Base-by-base conservation (phyloP, 2,797 vertebrate genomes). In the Oryzias sinensis region DNA sequence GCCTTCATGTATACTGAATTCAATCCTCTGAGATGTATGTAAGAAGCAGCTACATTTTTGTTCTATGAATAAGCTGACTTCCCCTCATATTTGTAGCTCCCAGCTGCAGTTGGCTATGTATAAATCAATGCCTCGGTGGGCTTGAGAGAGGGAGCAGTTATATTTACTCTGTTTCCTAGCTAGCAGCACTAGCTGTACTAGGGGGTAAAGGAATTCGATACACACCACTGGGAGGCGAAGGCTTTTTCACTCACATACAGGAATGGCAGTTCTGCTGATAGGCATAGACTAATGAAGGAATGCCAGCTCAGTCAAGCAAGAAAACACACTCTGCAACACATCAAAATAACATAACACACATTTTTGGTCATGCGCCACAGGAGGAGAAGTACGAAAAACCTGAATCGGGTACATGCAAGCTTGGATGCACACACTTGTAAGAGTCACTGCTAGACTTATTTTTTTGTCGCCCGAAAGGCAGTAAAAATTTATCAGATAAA, bases 51-150 rank as follows among this genome's bases (percentile, higher is more conserved):
- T 81, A 82, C 83, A 85, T 87, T 86, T 88, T 85, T 88, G 83
- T 86, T 84, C 77, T 74, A 76, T 82, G 86, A 88, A 88, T 88
- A 88, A 85, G 80, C 80, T 80, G 87, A 87, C 89, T 81, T 85
- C 77, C 81, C 76, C 53, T 83, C 74, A 84, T 83, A 88, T 89
- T 84, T 89, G 86, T 87, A 65, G 83, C 86, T 87, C 86, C 84
- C 86, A 86, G 84, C 83, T 85, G 87, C 83, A 85, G 75, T 16
- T 59, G 73, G 62, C 85, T 83, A 78, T 82, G 83, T 88, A 87
- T 90, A 88, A 88, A 90, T 90, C 88, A 89, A 89, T 90, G 87
- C 82, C 78, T 84, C 71, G 83, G 84, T 87, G 86, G 86, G 83
- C 78, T 80, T 66, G 71, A 85, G 87, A 87, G 84, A 85, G 77